These are phyloP conservation scores for Seira musarum DNA, from an alignment of 2,888 invertebrate species.

Conservation along the genomic window DNA sequence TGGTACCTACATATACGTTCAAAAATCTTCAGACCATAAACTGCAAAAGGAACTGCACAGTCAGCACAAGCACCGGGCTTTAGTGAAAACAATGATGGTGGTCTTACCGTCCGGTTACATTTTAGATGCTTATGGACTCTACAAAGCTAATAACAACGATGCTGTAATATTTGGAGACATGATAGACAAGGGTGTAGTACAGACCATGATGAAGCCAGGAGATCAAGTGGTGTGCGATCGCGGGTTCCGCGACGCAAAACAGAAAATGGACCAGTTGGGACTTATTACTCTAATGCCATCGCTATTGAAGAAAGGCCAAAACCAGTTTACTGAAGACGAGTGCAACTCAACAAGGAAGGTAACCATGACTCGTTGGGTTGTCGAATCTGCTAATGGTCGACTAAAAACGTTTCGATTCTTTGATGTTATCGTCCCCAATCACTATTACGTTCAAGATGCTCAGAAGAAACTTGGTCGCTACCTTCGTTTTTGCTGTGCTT, in stretches of 20 bases:
- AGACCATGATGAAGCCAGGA: background rate
- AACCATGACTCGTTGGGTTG: slow-evolving; percentile 2
- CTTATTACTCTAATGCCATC: too few relatives aligned
- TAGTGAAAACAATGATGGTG: slow-evolving; percentile 42
- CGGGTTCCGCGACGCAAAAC: slow-evolving; percentile 21
- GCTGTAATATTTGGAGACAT: background rate
- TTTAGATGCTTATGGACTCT: background rate
- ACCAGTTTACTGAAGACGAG: too few relatives aligned
- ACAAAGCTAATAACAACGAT: background rate
- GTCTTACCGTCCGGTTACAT: slow-evolving; percentile 8
- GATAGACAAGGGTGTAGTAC: background rate
- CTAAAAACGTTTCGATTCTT: too few relatives aligned
- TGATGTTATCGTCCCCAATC: slow-evolving; percentile 4
- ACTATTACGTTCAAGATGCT: slow-evolving; percentile 15
- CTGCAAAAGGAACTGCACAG: slow-evolving; percentile 16
- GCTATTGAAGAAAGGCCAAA: slow-evolving; percentile 17
- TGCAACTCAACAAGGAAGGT: too few relatives aligned
- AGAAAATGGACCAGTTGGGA: too few relatives aligned
- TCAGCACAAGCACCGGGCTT: slow-evolving; percentile 26
- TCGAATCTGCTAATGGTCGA: background rate
- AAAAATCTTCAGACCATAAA: slow-evolving; percentile 20
- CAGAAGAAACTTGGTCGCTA: background rate
- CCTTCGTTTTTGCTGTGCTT: slow-evolving; percentile 38
- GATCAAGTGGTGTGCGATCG: slow-evolving; percentile 5
- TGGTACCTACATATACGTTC: slow-evolving; percentile 47